Conservation (phyloP, 2,113 vertebrate genomes). For the Megaleporinus macrocephalus region DNA sequence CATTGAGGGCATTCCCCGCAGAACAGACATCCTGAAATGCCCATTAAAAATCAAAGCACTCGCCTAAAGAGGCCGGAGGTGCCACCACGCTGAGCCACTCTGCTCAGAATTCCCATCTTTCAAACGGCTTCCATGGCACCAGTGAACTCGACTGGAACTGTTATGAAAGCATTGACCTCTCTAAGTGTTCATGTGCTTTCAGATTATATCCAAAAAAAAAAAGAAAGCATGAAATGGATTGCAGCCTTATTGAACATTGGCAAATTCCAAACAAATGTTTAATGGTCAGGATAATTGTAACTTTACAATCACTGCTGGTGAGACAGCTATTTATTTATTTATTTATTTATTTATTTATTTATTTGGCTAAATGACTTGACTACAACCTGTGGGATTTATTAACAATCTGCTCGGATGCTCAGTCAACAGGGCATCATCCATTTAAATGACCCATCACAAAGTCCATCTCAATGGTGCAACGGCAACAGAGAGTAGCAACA, state of each 20-base stretch:
- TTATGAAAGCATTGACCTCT: constrained; percentile 16
- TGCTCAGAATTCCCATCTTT: not conserved
- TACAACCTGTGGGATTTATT: not conserved
- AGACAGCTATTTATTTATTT: too few species aligned
- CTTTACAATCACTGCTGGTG: not conserved
- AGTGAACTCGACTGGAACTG: not conserved
- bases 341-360: not conserved
- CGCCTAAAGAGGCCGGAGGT: constrained; percentile 18
- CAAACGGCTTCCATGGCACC: constrained; percentile 19
- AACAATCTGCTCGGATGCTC: not conserved
- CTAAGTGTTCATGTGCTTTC: constrained; percentile 17
- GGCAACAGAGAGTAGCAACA: too few species aligned
- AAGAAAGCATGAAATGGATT: not conserved
- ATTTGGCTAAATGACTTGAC: not conserved
- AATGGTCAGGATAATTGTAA: not conserved
- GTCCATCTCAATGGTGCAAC: too few species aligned
- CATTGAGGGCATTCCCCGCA: not conserved
- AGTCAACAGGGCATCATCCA: not conserved
- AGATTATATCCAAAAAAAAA: not conserved
- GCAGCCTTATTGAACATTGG: not conserved
- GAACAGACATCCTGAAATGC: not conserved
- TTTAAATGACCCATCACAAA: not conserved
- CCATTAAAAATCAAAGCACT: not conserved
- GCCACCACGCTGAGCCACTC: constrained; percentile 21
- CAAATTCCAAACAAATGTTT: not conserved